These are phyloP conservation scores for Frankliniella intonsa DNA, from an alignment of 2,888 invertebrate species.

Conservation along the genomic window DNA sequence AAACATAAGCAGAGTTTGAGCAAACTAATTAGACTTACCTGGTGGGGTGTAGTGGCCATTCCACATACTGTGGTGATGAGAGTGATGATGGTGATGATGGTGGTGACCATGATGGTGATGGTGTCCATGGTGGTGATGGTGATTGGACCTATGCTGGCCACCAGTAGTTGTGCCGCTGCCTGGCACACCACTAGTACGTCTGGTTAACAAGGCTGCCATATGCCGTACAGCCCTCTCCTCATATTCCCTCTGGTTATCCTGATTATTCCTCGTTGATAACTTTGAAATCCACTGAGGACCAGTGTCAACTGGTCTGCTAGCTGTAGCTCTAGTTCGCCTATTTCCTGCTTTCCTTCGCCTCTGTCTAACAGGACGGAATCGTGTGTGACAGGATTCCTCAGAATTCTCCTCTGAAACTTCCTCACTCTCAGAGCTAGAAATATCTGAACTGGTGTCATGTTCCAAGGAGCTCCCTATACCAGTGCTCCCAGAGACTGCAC, in stretches of 20 bases:
- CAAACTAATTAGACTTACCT: constrained; percentile 39
- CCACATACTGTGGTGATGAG: constrained; percentile 46
- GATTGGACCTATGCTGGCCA: not conserved
- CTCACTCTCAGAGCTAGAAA: constrained; percentile 10
- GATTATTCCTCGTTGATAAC: constrained; percentile 75
- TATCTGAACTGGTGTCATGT: not conserved
- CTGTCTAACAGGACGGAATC: not conserved
- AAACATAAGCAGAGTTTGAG: not conserved
- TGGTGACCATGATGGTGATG: constrained; percentile 34
- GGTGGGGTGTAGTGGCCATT: constrained; percentile 43
- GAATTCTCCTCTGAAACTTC: constrained; percentile 4
- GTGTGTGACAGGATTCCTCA: constrained; percentile 6
- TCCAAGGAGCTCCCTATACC: not conserved
- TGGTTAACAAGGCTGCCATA: constrained; percentile 59
- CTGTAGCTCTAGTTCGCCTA: not conserved
- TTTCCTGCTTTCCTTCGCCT: not conserved
- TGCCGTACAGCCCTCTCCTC: constrained; percentile 71
- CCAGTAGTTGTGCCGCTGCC: not conserved
- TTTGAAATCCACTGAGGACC: constrained; percentile 70
- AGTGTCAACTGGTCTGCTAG: constrained; percentile 43
- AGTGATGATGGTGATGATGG: constrained; percentile 35
- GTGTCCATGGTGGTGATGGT: constrained; percentile 31
- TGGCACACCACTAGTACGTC: constrained; percentile 43
- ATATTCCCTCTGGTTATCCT: constrained; percentile 78
- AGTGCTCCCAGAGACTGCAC: not conserved